Base-by-base conservation (phyloP, 1,140 invertebrate genomes). In the Aphelenchoides besseyi region DNA sequence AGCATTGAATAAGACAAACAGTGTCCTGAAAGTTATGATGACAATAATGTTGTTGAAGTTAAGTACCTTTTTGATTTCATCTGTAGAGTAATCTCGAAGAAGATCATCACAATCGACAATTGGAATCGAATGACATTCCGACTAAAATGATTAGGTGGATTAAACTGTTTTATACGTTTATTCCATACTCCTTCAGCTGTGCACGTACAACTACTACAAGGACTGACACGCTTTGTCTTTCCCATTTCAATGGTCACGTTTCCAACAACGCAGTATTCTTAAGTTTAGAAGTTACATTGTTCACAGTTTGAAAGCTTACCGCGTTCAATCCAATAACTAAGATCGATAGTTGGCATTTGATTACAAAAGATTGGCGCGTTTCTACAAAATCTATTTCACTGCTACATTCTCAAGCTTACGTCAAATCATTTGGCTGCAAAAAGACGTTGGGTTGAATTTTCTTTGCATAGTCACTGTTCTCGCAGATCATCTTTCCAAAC, bases 401-500 rank as follows among this genome's bases (percentile, higher is more conserved):
- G 8, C 16, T 35, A 29, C n/a, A 75, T 28, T 33, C 16, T n/a
- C 29, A 23, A 41, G 61, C 74, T 74, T 63, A 82, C 81, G 74
- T 67, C 8, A 83, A 64, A 18, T 83, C 82, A 68, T 83, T 80
- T 1, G 81, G 82, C 74, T 83, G 61, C 3, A 83, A 29, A 63
- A 84, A 83, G 12, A 74, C 81, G 69, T 81, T 83, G 0, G 82
- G 83, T 62, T 84, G 82, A 59, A 84, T 83, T 35, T 72, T 74
- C 1, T 63, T 61, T 9, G 75, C 80, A 63, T 72, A 85, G 48
- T 83, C 66, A 70, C 81, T 83, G 86, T 97, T 98, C 72, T 95
- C 90, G 82, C 96, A 99, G 37, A 97, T 87, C 0, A 97, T 86
- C 85, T 95, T 93, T 0, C 93, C 89, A 23, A 98, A 84, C 0